phyloP scores from a whole-genome alignment of 2,113 vertebrate genomes.

The Cyanocitta stelleri region DNA sequence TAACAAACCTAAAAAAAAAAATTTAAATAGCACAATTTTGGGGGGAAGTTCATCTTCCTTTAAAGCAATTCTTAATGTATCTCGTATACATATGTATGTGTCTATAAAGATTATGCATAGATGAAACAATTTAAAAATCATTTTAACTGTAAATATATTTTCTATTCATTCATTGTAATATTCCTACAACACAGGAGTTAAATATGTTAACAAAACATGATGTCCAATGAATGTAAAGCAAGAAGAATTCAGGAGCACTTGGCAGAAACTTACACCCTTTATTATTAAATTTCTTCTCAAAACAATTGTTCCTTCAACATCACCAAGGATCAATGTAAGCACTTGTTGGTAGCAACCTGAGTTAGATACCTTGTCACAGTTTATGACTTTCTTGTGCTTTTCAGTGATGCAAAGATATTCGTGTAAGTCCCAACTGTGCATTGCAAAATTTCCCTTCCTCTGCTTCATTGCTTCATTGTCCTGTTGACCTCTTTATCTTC shows the following conservation, averaged over 20 bases:
- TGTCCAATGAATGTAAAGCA: not conserved
- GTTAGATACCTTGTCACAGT: not conserved
- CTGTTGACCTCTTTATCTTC: not conserved
- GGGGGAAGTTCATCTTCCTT: not conserved
- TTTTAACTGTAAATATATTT: not conserved
- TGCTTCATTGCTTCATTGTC: not conserved
- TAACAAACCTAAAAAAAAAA: not conserved
- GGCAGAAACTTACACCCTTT: not conserved
- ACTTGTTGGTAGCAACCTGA: not conserved
- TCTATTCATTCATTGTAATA: not conserved
- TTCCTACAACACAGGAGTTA: not conserved
- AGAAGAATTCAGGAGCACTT: not conserved
- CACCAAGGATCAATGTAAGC: not conserved
- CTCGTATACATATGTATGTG: not conserved
- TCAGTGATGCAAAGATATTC: not conserved
- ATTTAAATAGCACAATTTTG: not conserved
- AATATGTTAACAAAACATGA: not conserved
- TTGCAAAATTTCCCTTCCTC: not conserved
- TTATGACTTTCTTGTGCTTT: not conserved
- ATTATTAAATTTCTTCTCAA: not conserved
- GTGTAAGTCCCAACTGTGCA: fast-evolving
- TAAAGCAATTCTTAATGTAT: not conserved
- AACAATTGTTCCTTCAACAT: not conserved
- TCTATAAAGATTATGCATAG: not conserved
- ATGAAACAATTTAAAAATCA: not conserved